Evolutionary conservation across 1,140 invertebrate genomes (phyloP), one percentile per base, ranked within the genome.

Genomic region (Arctopsyche grandis): DNA sequence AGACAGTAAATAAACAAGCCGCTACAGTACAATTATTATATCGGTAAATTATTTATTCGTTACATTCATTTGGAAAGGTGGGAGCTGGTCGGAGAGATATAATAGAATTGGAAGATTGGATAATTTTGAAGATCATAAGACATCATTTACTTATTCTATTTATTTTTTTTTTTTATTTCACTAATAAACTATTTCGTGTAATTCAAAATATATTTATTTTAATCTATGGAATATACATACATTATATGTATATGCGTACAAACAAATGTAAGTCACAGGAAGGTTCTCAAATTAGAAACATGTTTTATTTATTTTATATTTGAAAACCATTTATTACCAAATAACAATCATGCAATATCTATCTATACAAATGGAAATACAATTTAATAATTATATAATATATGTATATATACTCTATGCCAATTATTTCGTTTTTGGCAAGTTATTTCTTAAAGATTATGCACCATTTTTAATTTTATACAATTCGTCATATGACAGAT

Each of bases 101-200:
- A 44, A 71, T 16, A 38, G 43, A 71, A 24, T 75, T 56, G 71
- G 71, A 82, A 76, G 44, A 78, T 75, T 71, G 46, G 46, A 79
- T 79, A 76, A 63, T 80, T 82, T 80, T 82, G 81, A 82, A 82
- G 81, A 82, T 82, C 81, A 82, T 82, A 82, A 82, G 81, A 82
- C 81, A 82, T 82, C 79, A 80, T 80, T 82, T 82, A 46, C 79
- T 82, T 82, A 80, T 63, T 22, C 69, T 82, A 82, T 69, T 21
- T 58, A 7, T 58, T 21, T 66, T 26, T 78, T 66, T 78, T 75
- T 78, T 24, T 56, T 75, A 71, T 52, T 79, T 63, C 43, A 75
- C 24, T 76, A 44, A 63, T 79, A 82, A 75, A 19, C 79, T 82
- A 82, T 52, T 73, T 74, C 63, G 44, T 75, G 81, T 82, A 82